A percentile compares a stretch with the other conserved stretches of the same genome.
Conservation (phyloP, 2,797 vertebrate species). For the Phrynocephalus forsythii region DNA sequence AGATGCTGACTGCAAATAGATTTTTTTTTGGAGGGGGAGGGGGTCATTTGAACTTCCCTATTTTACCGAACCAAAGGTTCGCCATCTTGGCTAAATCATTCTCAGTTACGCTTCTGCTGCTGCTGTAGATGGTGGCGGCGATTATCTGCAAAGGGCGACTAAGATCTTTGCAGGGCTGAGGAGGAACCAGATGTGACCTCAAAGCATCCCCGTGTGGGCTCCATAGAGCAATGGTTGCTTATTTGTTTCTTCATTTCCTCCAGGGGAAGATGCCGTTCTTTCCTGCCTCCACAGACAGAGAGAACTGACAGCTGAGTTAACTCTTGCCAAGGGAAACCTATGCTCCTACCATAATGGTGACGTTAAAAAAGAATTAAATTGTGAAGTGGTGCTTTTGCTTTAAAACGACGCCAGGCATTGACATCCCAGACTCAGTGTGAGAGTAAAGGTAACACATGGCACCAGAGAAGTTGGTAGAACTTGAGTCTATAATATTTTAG, state of each 20-base stretch:
- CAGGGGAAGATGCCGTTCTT: neutral
- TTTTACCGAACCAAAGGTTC: constrained; percentile 38
- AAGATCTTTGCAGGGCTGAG: constrained; percentile 33
- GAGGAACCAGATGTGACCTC: constrained; percentile 7
- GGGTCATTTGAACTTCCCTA: constrained; percentile 68
- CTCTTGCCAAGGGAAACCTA: too few relatives aligned
- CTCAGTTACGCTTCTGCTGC: constrained; percentile 11
- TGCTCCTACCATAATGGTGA: too few relatives aligned
- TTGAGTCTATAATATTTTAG: neutral
- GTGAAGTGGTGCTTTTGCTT: neutral
- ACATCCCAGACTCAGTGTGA: neutral
- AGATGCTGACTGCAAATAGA: constrained; percentile 77
- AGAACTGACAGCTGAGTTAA: too few relatives aligned
- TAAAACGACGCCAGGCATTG: neutral
- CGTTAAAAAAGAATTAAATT: neutral
- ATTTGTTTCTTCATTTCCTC: neutral
- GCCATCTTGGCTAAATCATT: constrained; percentile 51
- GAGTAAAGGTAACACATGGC: neutral
- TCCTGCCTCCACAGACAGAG: too few relatives aligned
- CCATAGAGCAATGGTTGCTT: constrained; percentile 26
- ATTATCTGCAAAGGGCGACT: constrained; percentile 21
- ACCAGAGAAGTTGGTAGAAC: neutral
- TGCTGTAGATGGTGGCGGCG: constrained; percentile 24
- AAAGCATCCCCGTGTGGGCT: neutral
- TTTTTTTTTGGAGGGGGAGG: neutral